A percentile compares a stretch with the other conserved stretches of the same genome.
These are phyloP conservation scores for Periophthalmus magnuspinnatus DNA, from an alignment of 2,797 vertebrate genomes.

Conservation along the genomic window DNA sequence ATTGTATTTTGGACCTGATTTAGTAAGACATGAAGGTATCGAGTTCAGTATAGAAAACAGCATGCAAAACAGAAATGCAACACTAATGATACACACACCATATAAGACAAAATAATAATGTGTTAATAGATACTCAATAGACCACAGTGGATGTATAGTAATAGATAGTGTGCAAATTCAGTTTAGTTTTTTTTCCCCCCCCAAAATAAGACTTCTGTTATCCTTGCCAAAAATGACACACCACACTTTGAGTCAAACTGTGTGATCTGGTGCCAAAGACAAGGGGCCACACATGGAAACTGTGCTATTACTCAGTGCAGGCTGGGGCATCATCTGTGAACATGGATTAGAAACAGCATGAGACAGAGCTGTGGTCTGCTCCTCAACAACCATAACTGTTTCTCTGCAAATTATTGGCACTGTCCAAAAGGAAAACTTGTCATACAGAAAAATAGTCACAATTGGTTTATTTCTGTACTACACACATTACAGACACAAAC, in stretches of 20 bases:
- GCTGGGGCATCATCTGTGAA: constrained; percentile 7
- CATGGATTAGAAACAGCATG: constrained; percentile 3
- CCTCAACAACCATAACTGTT: background rate
- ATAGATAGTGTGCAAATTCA: background rate
- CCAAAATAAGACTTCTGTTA: background rate
- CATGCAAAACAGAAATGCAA: background rate
- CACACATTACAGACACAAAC: constrained; percentile 1
- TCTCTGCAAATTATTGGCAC: background rate
- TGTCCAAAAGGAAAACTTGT: background rate
- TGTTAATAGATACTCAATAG: background rate
- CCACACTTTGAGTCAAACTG: background rate
- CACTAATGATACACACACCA: background rate
- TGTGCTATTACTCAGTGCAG: background rate
- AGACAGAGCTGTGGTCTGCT: background rate
- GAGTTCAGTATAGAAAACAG: background rate
- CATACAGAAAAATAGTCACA: background rate
- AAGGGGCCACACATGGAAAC: constrained; percentile 2
- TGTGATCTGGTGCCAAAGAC: constrained; percentile 14
- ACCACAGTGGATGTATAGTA: background rate
- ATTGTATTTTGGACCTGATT: background rate
- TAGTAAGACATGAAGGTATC: background rate
- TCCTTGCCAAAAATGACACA: constrained; percentile 15
- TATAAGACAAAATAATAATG: no score
- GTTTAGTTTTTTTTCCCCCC: background rate
- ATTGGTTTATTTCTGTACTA: background rate